phyloP scores from a whole-genome alignment of 2,888 invertebrate species.

The Chymomyza procnemis region DNA sequence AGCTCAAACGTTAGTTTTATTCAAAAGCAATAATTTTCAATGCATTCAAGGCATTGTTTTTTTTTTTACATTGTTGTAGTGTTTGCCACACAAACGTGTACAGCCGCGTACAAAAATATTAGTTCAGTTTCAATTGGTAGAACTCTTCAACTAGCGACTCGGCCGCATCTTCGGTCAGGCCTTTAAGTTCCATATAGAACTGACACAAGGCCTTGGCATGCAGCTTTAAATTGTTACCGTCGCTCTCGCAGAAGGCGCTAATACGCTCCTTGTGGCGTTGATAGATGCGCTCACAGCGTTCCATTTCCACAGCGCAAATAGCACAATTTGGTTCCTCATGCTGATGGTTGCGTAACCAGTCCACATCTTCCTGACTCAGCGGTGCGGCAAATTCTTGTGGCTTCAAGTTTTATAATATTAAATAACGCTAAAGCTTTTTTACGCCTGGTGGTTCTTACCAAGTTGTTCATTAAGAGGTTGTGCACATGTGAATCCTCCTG shows the following conservation, averaged over 20 bases:
- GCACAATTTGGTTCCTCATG: background rate
- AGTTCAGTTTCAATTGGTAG: background rate
- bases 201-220: background rate
- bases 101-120: conserved; percentile 3
- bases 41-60: conserved; percentile 32
- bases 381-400: background rate
- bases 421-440: background rate
- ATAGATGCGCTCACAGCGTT: background rate
- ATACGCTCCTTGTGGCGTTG: background rate
- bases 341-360: background rate
- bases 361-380: too few species aligned
- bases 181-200: background rate
- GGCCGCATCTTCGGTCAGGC: background rate
- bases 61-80: conserved; percentile 6
- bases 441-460: background rate
- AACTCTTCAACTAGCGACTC: background rate
- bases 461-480: background rate
- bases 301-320: background rate
- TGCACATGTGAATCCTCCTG: background rate
- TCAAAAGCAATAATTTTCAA: conserved; percentile 47
- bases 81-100: too few species aligned
- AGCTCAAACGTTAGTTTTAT: conserved; percentile 11
- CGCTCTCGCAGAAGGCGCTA: background rate
- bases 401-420: background rate
- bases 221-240: background rate